Percentiles rank a stretch among this genome's conserved stretches.
Conservation (phyloP, 2,888 invertebrate genomes). For the Toxonevra muliebris region DNA sequence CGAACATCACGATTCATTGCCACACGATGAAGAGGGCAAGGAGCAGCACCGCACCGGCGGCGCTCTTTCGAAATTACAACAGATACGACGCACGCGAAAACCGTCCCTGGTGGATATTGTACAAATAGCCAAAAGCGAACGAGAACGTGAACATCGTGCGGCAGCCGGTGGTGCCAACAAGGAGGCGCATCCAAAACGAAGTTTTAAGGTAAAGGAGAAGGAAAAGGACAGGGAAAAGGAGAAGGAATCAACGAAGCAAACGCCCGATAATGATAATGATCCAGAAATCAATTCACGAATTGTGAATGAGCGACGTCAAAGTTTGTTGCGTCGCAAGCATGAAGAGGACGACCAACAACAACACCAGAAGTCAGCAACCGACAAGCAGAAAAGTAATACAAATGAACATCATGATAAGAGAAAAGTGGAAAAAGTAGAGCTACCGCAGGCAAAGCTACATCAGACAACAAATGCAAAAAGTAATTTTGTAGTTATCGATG, state of each 20-base stretch:
- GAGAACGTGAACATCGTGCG: slow-evolving; percentile 49
- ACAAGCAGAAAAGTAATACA: neutral
- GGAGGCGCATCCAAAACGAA: slow-evolving; percentile 54
- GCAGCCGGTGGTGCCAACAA: slow-evolving; percentile 39
- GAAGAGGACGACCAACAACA: slow-evolving; percentile 42
- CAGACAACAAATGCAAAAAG: slow-evolving; percentile 35
- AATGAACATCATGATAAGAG: neutral
- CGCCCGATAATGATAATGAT: slow-evolving; percentile 51
- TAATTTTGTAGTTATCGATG: slow-evolving; percentile 66
- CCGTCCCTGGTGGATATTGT: slow-evolving; percentile 63
- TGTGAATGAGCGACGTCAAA: slow-evolving; percentile 60
- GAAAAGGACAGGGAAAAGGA: slow-evolving; percentile 41
- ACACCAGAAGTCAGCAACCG: slow-evolving; percentile 9
- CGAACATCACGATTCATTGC: slow-evolving; percentile 76
- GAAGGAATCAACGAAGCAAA: neutral
- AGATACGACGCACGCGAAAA: slow-evolving; percentile 57
- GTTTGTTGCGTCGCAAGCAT: slow-evolving; percentile 53
- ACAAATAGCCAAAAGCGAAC: slow-evolving; percentile 57
- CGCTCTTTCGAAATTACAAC: slow-evolving; percentile 51
- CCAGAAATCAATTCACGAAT: slow-evolving; percentile 58
- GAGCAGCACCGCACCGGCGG: too few species aligned
- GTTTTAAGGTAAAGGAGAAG: slow-evolving; percentile 50
- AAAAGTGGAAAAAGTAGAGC: slow-evolving; percentile 4
- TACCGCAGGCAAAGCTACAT: neutral
- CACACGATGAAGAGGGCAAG: slow-evolving; percentile 67